A percentile compares a stretch with the other conserved stretches of the same genome.
These are phyloP conservation scores for Athalia cordata DNA, from an alignment of 2,888 invertebrate genomes.

Conservation along the genomic window DNA sequence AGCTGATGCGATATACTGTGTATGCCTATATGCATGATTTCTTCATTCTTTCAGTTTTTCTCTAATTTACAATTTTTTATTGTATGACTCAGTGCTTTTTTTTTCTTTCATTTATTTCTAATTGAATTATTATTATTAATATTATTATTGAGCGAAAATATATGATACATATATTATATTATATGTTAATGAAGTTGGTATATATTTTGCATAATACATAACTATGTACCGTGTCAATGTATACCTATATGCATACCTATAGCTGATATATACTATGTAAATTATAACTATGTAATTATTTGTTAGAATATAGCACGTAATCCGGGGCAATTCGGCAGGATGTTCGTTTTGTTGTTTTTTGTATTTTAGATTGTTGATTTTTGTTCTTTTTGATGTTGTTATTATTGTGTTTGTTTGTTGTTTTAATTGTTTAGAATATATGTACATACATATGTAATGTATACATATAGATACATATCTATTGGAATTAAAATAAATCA, in stretches of 20 bases:
- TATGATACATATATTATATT: too few species aligned
- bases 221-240: too few species aligned
- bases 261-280: too few species aligned
- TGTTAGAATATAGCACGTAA: constrained; percentile 52
- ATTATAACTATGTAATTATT: constrained; percentile 61
- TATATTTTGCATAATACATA: too few species aligned
- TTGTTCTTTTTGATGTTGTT: constrained; percentile 45
- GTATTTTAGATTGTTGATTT: background rate
- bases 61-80: background rate
- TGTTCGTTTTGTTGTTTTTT: constrained; percentile 48
- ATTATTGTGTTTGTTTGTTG: too few species aligned
- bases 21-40: constrained; percentile 52
- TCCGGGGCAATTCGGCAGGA: constrained; percentile 68
- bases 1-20: background rate
- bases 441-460: constrained; percentile 52
- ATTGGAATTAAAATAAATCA: too few species aligned
- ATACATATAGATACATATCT: background rate
- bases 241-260: too few species aligned
- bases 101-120: background rate
- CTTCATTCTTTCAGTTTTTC: background rate
- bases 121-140: constrained; percentile 38
- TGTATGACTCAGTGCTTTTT: background rate
- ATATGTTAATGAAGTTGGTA: too few species aligned
- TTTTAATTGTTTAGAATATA: constrained; percentile 63
- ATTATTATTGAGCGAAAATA: constrained; percentile 56